Base-by-base conservation (phyloP, 2,888 invertebrate genomes). In the Macaria notata region DNA sequence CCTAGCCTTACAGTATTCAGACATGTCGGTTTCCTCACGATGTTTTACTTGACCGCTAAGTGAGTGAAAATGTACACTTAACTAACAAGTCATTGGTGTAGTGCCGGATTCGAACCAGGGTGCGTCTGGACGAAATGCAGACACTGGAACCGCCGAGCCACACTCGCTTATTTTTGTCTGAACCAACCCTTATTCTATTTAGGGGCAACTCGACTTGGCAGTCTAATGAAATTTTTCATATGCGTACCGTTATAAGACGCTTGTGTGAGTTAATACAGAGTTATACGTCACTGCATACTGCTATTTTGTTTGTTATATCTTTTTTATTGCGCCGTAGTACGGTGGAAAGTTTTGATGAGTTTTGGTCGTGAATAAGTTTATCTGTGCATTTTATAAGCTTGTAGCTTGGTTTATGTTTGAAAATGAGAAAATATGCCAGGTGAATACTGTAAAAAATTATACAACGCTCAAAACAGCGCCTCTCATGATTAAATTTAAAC, bases 191-290 rank as follows among this genome's bases (percentile, higher is more conserved):
- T 39, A 42, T 48, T 49, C 60, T 62, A 65, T 65, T 65, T 62
- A 61, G 58, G 48, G 49, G 30, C 62, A 53, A 39, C 56, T 50
- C 56, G 43, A 62, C 57, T 49, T 61, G 56, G 59, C 58, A 56
- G 54, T 39, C 47, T 66, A 61, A 66, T 66, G 66, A 66, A 64
- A 66, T 66, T 66, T 64, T 66, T 66, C 66, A 66, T 64, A 62
- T 54, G 50, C 50, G 43, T 43, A 30, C 31, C 41, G 8, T 9
- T 41, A 1, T 41, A n/a, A n/a, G 8, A 9, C 41, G 4, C n/a
- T 41, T 3, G 9, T 41, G 41, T 9, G 4, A 41, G 33, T 36
- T 41, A 8, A 41, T 41, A 41, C 41, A 41, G 41, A n/a, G 41
- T 41, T 41, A 41, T 41, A 4, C 41, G 9, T 38, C 5, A 8